Base-by-base conservation (phyloP, 2,797 vertebrate species). In the Labeo calbasu region DNA sequence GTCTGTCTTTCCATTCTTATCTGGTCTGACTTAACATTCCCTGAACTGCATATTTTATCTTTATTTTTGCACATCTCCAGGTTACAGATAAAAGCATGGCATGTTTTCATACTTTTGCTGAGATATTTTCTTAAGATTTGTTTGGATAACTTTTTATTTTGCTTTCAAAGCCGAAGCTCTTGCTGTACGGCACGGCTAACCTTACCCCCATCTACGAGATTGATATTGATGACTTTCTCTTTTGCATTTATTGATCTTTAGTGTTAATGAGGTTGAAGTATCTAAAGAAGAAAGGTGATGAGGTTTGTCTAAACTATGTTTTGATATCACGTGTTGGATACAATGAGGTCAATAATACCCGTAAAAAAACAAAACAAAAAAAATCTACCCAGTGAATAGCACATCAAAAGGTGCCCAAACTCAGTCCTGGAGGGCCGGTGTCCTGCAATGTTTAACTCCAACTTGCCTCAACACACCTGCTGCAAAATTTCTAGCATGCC, bases 191-290 rank as follows among this genome's bases (percentile, higher is more conserved):
- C 40, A 48, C 2, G 4, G 28, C 28, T 80, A 80, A 57, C 14
- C 51, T 81, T 21, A 70, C 23, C 36, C 48, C 23, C 55, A 25
- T 80, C 50, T 17, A 69, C 1, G 11, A 79, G 13, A 79, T 53
- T 79, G 63, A 53, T 15, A 79, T 36, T 79, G 61, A 66, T 75
- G 19, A 75, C 51, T 57, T 53, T 73, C 28, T 36, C 13, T 40
- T 76, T 76, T 57, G 72, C 51, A 57, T 57, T 40, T 76, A 76
- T 50, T 32, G 59, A 79, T 79, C 32, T 55, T 57, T 80, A 25
- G 61, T 69, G 48, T 59, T 43, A 71, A 48, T 81, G 68, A 81
- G 53, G 79, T 59, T 71, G 36, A 59, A 71, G 40, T 59, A 48
- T 71, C 36, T 53, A 43, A 68, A 69, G 48, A 55, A 32, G n/a